phyloP scores from a whole-genome alignment of 2,888 invertebrate species.

The Drosophila nr. medialis region DNA sequence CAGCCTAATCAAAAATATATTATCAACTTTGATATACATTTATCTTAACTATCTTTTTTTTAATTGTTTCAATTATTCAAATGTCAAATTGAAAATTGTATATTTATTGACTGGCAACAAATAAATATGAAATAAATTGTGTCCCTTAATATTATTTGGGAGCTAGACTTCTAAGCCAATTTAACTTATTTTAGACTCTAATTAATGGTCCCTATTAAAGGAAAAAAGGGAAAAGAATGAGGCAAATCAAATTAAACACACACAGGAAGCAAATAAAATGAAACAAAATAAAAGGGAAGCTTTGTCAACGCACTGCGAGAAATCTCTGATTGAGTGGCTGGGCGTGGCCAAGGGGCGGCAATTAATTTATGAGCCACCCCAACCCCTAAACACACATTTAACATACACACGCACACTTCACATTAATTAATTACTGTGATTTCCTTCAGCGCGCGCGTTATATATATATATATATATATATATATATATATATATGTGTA shows the following conservation, averaged over 20 bases:
- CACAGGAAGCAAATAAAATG: conserved; percentile 2
- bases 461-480: conserved; percentile 19
- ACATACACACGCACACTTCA: conserved; percentile 33
- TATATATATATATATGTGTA: conserved; percentile 5
- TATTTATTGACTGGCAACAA: background rate
- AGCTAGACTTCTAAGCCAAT: conserved; percentile 20
- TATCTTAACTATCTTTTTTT: background rate
- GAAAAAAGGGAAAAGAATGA: conserved; percentile 4
- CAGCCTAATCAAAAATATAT: background rate
- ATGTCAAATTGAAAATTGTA: background rate
- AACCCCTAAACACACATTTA: conserved; percentile 6
- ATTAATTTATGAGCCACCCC: conserved; percentile 61
- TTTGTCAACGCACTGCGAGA: conserved; percentile 35
- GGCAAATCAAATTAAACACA: conserved; percentile 24
- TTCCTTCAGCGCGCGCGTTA: conserved; percentile 59
- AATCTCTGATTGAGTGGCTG: conserved; percentile 58
- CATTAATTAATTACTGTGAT: conserved; percentile 74
- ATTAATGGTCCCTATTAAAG: conserved; percentile 29
- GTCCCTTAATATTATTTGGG: background rate
- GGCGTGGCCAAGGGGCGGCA: conserved; percentile 56
- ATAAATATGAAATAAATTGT: background rate
- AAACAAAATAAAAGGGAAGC: conserved; percentile 26
- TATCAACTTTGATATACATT: fast-evolving
- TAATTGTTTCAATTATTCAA: background rate
- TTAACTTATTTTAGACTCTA: conserved; percentile 23